Evolutionary conservation across 2,888 invertebrate species (phyloP).

Genomic region (Pantelozetes paolii): DNA sequence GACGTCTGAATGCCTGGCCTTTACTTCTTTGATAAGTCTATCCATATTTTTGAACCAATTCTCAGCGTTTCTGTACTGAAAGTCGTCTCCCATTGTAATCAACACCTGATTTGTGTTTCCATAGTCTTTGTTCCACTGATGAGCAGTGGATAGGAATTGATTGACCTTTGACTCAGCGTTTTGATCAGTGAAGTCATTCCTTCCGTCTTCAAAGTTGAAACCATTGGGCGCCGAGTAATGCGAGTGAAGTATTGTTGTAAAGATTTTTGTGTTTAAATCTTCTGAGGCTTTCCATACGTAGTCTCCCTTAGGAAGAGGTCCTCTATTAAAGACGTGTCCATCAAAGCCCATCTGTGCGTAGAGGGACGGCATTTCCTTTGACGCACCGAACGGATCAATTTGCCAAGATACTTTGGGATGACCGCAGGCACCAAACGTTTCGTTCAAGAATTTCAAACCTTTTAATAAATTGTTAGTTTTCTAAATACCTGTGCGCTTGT

Average conservation of each 20-base stretch:
- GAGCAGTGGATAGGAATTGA: neutral
- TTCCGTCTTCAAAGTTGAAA: constrained; percentile 29
- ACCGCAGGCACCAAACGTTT: constrained; percentile 65
- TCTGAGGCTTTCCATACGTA: constrained; percentile 61
- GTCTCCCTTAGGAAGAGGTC: constrained; percentile 64
- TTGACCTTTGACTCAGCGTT: neutral
- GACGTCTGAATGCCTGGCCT: constrained; percentile 48
- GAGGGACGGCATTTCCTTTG: constrained; percentile 72
- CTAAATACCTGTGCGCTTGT: no score
- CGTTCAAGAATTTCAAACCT: constrained; percentile 51
- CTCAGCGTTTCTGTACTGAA: constrained; percentile 57
- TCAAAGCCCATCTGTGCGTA: constrained; percentile 75
- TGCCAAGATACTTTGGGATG: constrained; percentile 59
- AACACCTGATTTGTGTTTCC: constrained; percentile 21
- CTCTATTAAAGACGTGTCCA: constrained; percentile 60
- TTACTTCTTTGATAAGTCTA: constrained; percentile 72
- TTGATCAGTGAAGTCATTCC: neutral
- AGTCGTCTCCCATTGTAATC: constrained; percentile 37
- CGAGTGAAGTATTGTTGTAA: neutral
- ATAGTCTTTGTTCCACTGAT: neutral
- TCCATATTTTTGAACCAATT: constrained; percentile 70
- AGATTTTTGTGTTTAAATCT: constrained; percentile 70
- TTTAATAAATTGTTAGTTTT: constrained; percentile 42
- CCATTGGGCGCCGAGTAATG: constrained; percentile 38
- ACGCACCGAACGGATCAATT: constrained; percentile 82